Evolutionary conservation across 1,140 invertebrate species (phyloP).

Genomic region (Eufriesea mexicana): DNA sequence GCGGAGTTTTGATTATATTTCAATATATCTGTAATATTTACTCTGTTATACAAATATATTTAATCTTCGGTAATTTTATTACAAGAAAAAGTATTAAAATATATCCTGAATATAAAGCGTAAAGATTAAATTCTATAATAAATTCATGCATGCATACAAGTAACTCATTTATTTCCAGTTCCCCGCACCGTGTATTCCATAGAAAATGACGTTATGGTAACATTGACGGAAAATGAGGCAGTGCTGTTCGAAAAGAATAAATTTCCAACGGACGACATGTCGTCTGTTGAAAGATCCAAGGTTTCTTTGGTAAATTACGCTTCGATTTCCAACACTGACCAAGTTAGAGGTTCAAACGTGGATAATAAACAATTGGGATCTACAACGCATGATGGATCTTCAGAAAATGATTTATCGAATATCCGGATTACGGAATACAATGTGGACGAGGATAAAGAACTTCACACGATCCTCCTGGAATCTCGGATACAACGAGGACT

Average conservation of each 20-base stretch:
- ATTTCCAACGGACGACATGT: not conserved
- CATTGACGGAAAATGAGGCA: conserved; percentile 4
- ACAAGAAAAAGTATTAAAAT: too few species aligned
- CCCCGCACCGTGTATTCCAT: not conserved
- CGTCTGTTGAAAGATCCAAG: not conserved
- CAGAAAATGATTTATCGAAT: not conserved
- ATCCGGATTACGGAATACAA: conserved; percentile 63
- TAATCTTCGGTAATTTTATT: too few species aligned
- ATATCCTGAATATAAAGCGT: too few species aligned
- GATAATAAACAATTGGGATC: not conserved
- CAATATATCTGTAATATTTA: too few species aligned
- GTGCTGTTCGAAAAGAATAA: not conserved
- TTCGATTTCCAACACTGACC: not conserved
- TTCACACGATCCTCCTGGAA: conserved; percentile 63
- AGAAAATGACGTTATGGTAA: not conserved
- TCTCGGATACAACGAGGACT: conserved; percentile 56
- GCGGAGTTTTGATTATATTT: too few species aligned
- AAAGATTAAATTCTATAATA: too few species aligned
- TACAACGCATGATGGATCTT: not conserved
- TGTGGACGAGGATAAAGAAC: conserved; percentile 59
- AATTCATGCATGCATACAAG: too few species aligned
- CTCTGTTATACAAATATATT: too few species aligned
- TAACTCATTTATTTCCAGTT: not conserved
- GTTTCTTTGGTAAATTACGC: not conserved
- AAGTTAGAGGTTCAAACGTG: not conserved